Conservation (phyloP, 1,140 invertebrate species). For the Calosoma granatense region DNA sequence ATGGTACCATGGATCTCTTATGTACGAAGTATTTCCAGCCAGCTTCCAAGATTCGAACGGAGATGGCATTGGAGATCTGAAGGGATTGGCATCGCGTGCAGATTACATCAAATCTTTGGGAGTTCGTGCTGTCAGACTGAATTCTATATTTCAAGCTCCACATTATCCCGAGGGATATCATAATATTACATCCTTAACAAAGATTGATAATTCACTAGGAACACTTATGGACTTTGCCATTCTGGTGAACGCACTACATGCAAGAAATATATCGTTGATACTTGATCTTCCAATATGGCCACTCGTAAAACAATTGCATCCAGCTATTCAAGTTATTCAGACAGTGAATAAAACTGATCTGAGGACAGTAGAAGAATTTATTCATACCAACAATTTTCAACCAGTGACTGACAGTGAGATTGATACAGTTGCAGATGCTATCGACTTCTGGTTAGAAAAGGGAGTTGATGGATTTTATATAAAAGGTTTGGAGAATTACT, state of each 20-base stretch:
- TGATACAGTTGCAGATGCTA: slow-evolving; percentile 39
- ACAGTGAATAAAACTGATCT: background rate
- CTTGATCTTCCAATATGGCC: slow-evolving; percentile 64
- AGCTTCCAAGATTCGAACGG: slow-evolving; percentile 69
- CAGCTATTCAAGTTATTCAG: slow-evolving; percentile 6
- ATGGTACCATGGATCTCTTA: slow-evolving; percentile 72
- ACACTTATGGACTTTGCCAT: slow-evolving; percentile 50
- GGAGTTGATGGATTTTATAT: slow-evolving; percentile 74
- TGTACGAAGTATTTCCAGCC: slow-evolving; percentile 75
- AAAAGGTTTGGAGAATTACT: slow-evolving; percentile 47
- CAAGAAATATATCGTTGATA: slow-evolving; percentile 57
- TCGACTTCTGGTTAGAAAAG: slow-evolving; percentile 52
- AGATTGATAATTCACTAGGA: slow-evolving; percentile 54
- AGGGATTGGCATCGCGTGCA: slow-evolving; percentile 51
- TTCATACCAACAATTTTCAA: slow-evolving; percentile 23
- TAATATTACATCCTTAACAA: slow-evolving; percentile 48
- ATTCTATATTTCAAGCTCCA: slow-evolving; percentile 60
- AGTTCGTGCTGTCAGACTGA: slow-evolving; percentile 54
- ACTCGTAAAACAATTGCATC: slow-evolving; percentile 36
- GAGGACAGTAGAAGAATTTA: slow-evolving; percentile 17
- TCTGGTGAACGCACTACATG: slow-evolving; percentile 48
- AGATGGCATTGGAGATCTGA: slow-evolving; percentile 64
- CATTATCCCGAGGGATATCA: slow-evolving; percentile 60
- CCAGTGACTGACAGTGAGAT: slow-evolving; percentile 13
- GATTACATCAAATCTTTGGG: slow-evolving; percentile 59